phyloP scores from a whole-genome alignment of 2,888 invertebrate genomes.

The Ganaspis brasiliensis region DNA sequence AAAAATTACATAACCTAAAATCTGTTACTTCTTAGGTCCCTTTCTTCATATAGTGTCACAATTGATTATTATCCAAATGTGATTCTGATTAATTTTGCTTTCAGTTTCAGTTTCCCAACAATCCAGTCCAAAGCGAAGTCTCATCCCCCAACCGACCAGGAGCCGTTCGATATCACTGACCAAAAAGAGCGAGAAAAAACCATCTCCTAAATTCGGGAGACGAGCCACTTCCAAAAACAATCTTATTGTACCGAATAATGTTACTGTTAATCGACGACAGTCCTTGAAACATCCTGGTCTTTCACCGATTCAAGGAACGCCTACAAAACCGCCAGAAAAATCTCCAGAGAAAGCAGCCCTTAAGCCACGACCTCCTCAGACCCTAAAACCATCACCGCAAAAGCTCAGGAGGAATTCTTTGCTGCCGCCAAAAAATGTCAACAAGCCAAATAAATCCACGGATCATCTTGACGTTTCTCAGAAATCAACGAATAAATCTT shows the following conservation, averaged over 20 bases:
- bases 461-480: conserved; percentile 28
- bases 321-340: conserved; percentile 68
- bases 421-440: conserved; percentile 56
- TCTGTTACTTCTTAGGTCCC: too few species aligned
- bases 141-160: conserved; percentile 75
- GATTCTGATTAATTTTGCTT: conserved; percentile 44
- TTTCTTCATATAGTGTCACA: too few species aligned
- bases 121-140: conserved; percentile 75
- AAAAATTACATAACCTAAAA: too few species aligned
- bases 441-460: conserved; percentile 12
- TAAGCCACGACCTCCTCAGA: conserved; percentile 29
- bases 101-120: conserved; percentile 76
- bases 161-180: conserved; percentile 72
- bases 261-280: conserved; percentile 54
- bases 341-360: neutral
- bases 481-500: conserved; percentile 44
- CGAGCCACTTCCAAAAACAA: conserved; percentile 64
- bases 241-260: conserved; percentile 43
- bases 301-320: conserved; percentile 76
- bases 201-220: conserved; percentile 71
- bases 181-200: conserved; percentile 67
- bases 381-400: conserved; percentile 27
- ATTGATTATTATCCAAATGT: neutral
- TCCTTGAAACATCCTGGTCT: conserved; percentile 63
- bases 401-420: conserved; percentile 38